Evolutionary conservation across 2,113 vertebrate genomes (phyloP).

Genomic region (Semnopithecus entellus): DNA sequence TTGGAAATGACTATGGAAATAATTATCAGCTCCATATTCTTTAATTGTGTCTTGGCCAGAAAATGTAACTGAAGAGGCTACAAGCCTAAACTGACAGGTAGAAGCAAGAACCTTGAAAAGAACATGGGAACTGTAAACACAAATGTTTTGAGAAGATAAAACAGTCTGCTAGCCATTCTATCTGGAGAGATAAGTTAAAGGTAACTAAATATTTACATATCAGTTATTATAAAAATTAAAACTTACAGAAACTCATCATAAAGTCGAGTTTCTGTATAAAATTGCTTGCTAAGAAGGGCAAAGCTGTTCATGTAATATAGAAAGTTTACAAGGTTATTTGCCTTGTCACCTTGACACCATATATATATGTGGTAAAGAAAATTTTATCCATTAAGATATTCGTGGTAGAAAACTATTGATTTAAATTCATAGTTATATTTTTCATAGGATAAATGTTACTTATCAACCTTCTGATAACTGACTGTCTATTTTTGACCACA

Average conservation of each 20-base stretch:
- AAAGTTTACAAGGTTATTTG: slow-evolving; percentile 2
- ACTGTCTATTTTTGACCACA: background rate
- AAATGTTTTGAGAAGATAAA: slow-evolving; percentile 20
- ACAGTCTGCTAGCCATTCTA: background rate
- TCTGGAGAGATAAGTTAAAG: slow-evolving; percentile 12
- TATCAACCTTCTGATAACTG: background rate
- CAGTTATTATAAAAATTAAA: slow-evolving; percentile 7
- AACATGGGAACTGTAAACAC: background rate
- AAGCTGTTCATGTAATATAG: background rate
- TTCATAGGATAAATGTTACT: background rate
- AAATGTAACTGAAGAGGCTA: slow-evolving; percentile 38
- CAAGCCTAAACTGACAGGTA: background rate
- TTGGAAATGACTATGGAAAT: slow-evolving; percentile 29
- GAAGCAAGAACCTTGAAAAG: slow-evolving; percentile 17
- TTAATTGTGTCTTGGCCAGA: slow-evolving; percentile 39
- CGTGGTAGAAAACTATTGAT: background rate
- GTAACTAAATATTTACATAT: background rate
- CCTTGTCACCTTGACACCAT: background rate
- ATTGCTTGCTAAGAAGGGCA: background rate
- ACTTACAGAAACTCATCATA: background rate
- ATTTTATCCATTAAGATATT: background rate
- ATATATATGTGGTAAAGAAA: slow-evolving; percentile 14
- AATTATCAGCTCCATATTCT: background rate
- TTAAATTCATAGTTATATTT: slow-evolving; percentile 19
- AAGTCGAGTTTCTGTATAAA: slow-evolving; percentile 25